Conservation (phyloP, 2,888 invertebrate genomes). For the Apodemia mormo region DNA sequence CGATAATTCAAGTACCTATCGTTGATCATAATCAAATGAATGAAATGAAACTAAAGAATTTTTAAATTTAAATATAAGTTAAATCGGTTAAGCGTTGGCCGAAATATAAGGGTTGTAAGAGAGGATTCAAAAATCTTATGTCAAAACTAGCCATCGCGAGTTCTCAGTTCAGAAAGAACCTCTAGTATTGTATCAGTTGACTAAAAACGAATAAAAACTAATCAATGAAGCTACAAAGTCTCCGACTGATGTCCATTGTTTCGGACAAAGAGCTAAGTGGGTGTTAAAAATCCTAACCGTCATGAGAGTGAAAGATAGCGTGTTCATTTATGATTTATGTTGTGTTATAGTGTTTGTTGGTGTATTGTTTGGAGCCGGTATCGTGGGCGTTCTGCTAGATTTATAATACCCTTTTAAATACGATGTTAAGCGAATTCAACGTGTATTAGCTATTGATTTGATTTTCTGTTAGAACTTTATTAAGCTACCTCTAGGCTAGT, state of each 20-base stretch:
- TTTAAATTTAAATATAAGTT: no score
- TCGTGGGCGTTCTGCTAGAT: constrained; percentile 70
- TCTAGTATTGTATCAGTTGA: not conserved
- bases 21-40: no score
- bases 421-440: constrained; percentile 37
- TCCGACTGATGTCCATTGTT: constrained; percentile 56
- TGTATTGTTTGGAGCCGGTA: constrained; percentile 59
- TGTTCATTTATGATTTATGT: constrained; percentile 72
- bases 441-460: constrained; percentile 4
- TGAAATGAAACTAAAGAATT: no score
- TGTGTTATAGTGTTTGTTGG: constrained; percentile 64
- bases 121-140: no score
- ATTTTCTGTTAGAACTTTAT: not conserved
- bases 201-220: not conserved
- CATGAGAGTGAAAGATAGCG: constrained; percentile 71
- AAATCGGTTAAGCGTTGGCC: no score
- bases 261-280: constrained; percentile 67
- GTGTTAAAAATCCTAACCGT: constrained; percentile 78
- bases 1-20: no score
- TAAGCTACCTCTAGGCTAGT: no score
- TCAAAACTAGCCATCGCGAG: no score
- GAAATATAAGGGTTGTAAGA: no score
- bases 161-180: no score
- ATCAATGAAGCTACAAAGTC: constrained; percentile 38
- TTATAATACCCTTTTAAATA: constrained; percentile 68